phyloP scores from a whole-genome alignment of 2,113 vertebrate species.

The Salvelinus namaycush region DNA sequence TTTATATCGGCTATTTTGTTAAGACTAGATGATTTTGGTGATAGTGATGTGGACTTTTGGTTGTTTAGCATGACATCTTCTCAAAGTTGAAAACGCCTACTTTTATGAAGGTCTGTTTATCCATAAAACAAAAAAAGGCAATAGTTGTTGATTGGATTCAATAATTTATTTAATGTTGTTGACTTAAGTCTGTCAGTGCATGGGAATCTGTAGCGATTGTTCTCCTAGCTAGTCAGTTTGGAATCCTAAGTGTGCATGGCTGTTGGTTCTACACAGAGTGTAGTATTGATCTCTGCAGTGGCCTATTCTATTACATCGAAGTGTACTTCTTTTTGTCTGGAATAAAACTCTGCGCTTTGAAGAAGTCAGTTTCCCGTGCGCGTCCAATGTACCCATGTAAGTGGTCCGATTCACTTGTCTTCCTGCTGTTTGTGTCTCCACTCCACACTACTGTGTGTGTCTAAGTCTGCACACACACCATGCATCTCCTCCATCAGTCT shows the following conservation, averaged over 20 bases:
- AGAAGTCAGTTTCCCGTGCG: conserved; percentile 65
- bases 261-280: not conserved
- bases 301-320: conserved; percentile 29
- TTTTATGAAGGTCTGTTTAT: conserved; percentile 4
- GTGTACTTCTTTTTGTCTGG: conserved; percentile 69
- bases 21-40: conserved; percentile 40
- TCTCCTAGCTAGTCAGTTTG: not conserved
- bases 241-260: conserved; percentile 47
- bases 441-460: not conserved
- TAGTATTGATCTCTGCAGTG: not conserved
- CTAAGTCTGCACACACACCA: conserved; percentile 9
- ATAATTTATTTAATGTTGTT: conserved; percentile 6
- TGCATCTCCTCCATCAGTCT: conserved; percentile 45
- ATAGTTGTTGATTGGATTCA: conserved; percentile 11
- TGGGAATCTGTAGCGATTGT: conserved; percentile 15
- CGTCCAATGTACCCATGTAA: conserved; percentile 68
- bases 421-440: conserved; percentile 49
- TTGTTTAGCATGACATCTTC: conserved; percentile 54
- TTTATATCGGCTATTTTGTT: conserved; percentile 34
- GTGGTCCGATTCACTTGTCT: conserved; percentile 63
- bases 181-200: conserved; percentile 29
- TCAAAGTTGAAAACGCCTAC: conserved; percentile 24
- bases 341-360: conserved; percentile 74
- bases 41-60: conserved; percentile 20
- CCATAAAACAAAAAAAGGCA: conserved; percentile 1